Conservation (phyloP, 2,888 invertebrate species). For the Phasia obesa region DNA sequence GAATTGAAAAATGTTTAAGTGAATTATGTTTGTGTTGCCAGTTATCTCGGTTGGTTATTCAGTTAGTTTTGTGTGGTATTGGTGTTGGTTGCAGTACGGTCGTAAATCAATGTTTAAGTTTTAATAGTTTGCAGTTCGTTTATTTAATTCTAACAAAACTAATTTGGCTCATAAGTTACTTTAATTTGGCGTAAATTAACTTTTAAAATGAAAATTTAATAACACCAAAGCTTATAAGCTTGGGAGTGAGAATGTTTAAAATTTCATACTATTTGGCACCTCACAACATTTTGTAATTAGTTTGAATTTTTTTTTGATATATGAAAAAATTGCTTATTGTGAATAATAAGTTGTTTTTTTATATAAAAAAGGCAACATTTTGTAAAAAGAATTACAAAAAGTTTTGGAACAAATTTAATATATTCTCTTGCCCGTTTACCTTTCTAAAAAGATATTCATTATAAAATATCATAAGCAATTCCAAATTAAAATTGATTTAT, state of each 20-base stretch:
- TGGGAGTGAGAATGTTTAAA: not conserved
- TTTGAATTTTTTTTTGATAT: too few relatives aligned
- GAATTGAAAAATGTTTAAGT: slow-evolving; percentile 17
- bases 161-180: not conserved
- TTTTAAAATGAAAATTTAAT: not conserved
- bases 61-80: not conserved
- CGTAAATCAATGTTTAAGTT: slow-evolving; percentile 29
- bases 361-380: too few relatives aligned
- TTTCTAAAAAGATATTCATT: too few relatives aligned
- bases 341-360: too few relatives aligned
- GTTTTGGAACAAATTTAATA: too few relatives aligned
- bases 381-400: too few relatives aligned
- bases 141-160: slow-evolving; percentile 18
- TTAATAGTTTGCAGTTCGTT: not conserved
- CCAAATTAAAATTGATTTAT: too few relatives aligned
- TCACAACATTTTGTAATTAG: too few relatives aligned
- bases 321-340: too few relatives aligned
- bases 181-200: not conserved
- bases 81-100: not conserved
- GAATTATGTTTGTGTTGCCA: slow-evolving; percentile 28
- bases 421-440: too few relatives aligned
- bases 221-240: not conserved
- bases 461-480: too few relatives aligned
- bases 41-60: not conserved
- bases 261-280: not conserved